Evolutionary conservation across 2,888 invertebrate genomes (phyloP), one percentile per base, ranked within the genome.

Genomic region (Ernsta delagoae): DNA sequence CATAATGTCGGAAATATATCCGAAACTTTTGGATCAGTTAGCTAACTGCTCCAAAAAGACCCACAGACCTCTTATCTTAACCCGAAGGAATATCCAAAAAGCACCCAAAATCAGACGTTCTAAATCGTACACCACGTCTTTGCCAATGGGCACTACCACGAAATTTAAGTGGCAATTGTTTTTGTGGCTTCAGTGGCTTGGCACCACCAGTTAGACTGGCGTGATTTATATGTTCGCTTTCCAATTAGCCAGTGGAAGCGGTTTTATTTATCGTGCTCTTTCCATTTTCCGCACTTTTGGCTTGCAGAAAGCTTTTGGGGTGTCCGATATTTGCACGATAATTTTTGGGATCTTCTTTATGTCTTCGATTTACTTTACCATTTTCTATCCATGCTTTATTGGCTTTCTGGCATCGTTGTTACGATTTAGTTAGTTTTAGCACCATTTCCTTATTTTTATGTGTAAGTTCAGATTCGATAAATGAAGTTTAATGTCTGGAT

Each of bases 181-280:
- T 87, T 82, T 78, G 76, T 83, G 82, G 82, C 81, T 88, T 87
- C 81, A 78, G 76, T 83, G 82, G 82, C 81, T 80, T 81, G 79
- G 79, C 80, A 77, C 79, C 81, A 78, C 77, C 76, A 70, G 78
- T 77, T 78, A 75, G 85, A 88, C 86, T 87, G 86, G 82, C 76
- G 71, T 89, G 92, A 92, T 89, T 91, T 92, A 90, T 90, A 83
- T 81, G 85, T 84, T 83, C 86, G 88, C 84, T 86, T 88, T 87
- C 86, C 89, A 91, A 90, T 91, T 92, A 92, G 91, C 86, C 79
- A 83, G 79, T 78, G 75, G 81, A 82, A 84, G 83, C 79, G 83
- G 84, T 86, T 89, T 90, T 90, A 90, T 91, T 90, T 90, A 89
- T 89, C 83, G 83, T 75, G 81, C 87, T 88, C 87, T 88, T 85